Evolutionary conservation across 2,797 vertebrate species (phyloP).

Genomic region (Enteromius mattozi): DNA sequence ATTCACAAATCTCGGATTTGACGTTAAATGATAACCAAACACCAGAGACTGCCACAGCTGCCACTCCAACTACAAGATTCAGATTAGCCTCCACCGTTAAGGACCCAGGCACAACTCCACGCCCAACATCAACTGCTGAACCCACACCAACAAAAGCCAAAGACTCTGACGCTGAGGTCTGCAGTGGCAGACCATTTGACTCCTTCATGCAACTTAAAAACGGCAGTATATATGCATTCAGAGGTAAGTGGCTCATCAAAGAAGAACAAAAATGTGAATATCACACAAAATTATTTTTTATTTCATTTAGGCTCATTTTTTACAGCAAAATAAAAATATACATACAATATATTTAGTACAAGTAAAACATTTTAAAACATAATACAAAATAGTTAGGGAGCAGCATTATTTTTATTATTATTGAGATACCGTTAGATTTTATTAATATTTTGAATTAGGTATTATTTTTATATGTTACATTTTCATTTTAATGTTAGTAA

Average conservation of each 20-base stretch:
- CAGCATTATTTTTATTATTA: neutral
- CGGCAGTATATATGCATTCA: conserved; percentile 84
- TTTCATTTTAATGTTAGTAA: too few species aligned
- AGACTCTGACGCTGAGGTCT: conserved; percentile 77
- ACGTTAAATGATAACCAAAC: neutral
- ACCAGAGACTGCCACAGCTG: conserved; percentile 45
- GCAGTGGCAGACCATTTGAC: conserved; percentile 84
- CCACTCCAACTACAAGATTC: neutral
- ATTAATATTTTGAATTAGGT: neutral
- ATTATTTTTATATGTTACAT: too few species aligned
- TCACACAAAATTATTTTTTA: neutral
- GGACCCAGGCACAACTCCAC: conserved; percentile 35
- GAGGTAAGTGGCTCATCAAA: conserved; percentile 71
- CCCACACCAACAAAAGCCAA: neutral
- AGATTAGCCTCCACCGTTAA: neutral
- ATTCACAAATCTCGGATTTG: neutral
- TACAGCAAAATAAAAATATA: neutral
- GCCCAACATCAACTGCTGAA: neutral
- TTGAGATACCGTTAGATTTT: neutral
- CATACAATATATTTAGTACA: neutral
- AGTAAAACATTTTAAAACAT: too few species aligned
- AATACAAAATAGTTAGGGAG: neutral
- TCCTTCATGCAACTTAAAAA: conserved; percentile 88
- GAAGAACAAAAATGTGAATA: neutral
- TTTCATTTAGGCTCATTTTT: neutral